Evolutionary conservation across 2,113 vertebrate genomes (phyloP), one percentile per base, ranked within the genome.

Genomic region (Pongo abelii): DNA sequence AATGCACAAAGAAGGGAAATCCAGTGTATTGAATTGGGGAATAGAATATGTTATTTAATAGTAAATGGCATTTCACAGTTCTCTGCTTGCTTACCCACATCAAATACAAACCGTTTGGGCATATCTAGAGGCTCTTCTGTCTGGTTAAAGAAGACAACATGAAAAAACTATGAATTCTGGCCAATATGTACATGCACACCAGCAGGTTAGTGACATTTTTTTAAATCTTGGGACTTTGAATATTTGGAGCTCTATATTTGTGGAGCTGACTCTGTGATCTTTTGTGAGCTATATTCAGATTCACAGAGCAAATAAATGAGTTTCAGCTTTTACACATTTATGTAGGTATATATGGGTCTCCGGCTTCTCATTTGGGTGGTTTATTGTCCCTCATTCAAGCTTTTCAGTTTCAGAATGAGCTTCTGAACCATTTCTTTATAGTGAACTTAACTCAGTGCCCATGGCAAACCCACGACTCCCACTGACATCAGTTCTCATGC

Each of bases 41-140:
- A 75, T 72, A 89, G 97, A 98, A 91, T 94, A 97, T 92, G 75
- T 95, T 97, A 97, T 96, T 96, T 64, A 97, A 94, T 96, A 96
- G 96, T 94, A 86, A 91, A 22, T 20, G 89, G 84, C 96, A 92
- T 96, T 96, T 97, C 92, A 48, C 40, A 97, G 96, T 80, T 78
- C 89, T 96, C 85, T 69, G 97, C 97, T 35, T 78, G 94, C 91
- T 97, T 92, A 74, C 92, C 48, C 89, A 88, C 78, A 27, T 93
- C 75, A 98, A 96, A 96, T 85, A 75, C 84, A 84, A 93, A 77
- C 43, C 25, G 0, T 52, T 25, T 38, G 8, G 59, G 23, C 10
- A 7, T 46, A 69, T 79, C 35, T 84, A 0, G 83, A 70, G 84
- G 89, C 87, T 30, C 92, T 1, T 92, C 96, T 96, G 14, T 75